phyloP scores from a whole-genome alignment of 2,113 vertebrate genomes.

The Apaloderma vittatum region DNA sequence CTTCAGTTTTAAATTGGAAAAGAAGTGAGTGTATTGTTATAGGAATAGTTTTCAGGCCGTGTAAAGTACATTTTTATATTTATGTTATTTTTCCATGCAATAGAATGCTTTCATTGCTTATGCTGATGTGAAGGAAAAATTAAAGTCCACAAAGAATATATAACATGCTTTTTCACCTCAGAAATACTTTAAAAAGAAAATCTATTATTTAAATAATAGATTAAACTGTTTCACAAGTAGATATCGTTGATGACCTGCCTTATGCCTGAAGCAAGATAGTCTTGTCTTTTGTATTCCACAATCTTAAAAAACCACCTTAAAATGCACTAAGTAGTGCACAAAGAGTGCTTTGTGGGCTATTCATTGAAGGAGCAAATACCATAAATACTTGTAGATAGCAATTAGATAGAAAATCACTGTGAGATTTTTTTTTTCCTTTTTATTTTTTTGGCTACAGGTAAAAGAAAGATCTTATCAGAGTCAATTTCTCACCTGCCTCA shows the following conservation, averaged over 20 bases:
- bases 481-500: constrained; percentile 90
- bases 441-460: constrained; percentile 82
- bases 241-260: constrained; percentile 46
- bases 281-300: constrained; percentile 62
- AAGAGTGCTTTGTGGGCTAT: constrained; percentile 75
- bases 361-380: constrained; percentile 80
- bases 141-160: background rate
- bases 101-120: background rate
- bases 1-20: background rate
- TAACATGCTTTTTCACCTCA: background rate
- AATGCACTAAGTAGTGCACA: constrained; percentile 58
- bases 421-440: background rate
- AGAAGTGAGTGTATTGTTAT: background rate
- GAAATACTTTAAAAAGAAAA: background rate
- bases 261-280: constrained; percentile 60
- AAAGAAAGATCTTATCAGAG: constrained; percentile 88
- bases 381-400: constrained; percentile 85
- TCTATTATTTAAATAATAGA: background rate
- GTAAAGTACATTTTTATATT: background rate
- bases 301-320: constrained; percentile 53
- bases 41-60: background rate
- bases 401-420: constrained; percentile 83
- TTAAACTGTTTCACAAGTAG: constrained; percentile 36
- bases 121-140: background rate
- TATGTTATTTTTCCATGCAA: background rate